Conservation (phyloP, 2,797 vertebrate genomes). For the Sitta carolinensis region DNA sequence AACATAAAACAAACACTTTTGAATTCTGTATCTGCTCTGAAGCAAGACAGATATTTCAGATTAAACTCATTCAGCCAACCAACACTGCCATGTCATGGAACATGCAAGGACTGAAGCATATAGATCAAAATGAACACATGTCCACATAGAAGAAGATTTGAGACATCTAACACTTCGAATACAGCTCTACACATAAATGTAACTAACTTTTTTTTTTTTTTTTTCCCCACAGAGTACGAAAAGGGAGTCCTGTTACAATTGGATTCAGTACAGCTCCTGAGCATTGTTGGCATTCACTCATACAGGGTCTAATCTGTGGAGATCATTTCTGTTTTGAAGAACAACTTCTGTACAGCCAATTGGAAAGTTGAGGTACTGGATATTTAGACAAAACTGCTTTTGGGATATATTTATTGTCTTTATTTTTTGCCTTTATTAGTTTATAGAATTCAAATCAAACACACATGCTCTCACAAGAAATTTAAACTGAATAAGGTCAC, state of each 20-base stretch:
- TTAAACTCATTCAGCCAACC: neutral
- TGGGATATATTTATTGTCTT: neutral
- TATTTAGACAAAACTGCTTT: neutral
- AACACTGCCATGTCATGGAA: neutral
- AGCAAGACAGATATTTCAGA: neutral
- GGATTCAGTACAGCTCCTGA: neutral
- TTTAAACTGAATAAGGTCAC: neutral
- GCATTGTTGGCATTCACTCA: neutral
- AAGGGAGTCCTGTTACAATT: neutral
- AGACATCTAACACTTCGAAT: neutral
- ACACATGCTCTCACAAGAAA: neutral
- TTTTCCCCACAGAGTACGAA: neutral
- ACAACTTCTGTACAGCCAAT: neutral
- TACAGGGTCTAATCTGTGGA: constrained; percentile 34
- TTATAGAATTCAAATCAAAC: neutral
- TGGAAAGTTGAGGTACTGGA: constrained; percentile 52
- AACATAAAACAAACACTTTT: neutral
- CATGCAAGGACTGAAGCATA: neutral
- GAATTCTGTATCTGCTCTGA: neutral
- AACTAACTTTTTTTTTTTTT: neutral
- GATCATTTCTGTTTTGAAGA: constrained; percentile 4
- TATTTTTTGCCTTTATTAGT: neutral
- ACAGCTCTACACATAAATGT: neutral
- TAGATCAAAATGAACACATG: neutral
- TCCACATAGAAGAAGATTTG: neutral